phyloP scores from a whole-genome alignment of 2,113 vertebrate genomes.

The Ceuthmochares aereus region DNA sequence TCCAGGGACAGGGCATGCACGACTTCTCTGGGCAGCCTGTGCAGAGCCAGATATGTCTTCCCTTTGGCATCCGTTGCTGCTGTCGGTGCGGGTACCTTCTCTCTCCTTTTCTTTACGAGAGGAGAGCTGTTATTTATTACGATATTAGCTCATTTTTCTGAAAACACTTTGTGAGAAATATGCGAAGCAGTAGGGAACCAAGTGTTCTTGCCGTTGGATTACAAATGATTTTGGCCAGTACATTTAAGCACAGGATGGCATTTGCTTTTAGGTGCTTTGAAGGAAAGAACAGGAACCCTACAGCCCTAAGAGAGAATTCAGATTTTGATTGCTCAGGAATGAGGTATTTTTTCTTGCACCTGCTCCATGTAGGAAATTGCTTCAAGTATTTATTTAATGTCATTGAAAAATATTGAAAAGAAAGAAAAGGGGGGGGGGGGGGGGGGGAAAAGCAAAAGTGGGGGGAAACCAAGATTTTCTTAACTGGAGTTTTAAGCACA shows the following conservation, averaged over 20 bases:
- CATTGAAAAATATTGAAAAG: background rate
- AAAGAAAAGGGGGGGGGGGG: fast-evolving
- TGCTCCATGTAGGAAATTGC: background rate
- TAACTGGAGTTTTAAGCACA: constrained; percentile 9
- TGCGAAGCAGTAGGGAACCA: background rate
- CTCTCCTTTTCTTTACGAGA: background rate
- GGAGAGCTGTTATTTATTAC: background rate
- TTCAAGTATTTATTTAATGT: background rate
- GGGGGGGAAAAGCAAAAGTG: too few species aligned
- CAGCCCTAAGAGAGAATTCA: background rate
- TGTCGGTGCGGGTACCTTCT: background rate
- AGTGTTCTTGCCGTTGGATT: background rate
- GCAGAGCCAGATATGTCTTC: background rate
- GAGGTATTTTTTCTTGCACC: background rate
- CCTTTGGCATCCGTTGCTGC: background rate
- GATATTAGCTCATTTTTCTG: fast-evolving
- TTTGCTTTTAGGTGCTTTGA: constrained; percentile 1
- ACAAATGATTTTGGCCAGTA: background rate
- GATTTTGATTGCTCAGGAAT: background rate
- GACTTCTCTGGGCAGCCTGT: too few species aligned
- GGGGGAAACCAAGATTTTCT: background rate
- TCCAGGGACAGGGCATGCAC: too few species aligned
- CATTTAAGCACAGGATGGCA: background rate
- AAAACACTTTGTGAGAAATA: background rate
- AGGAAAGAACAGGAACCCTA: background rate